Conservation (phyloP, 2,797 vertebrate genomes). For the Channallabes apus region DNA sequence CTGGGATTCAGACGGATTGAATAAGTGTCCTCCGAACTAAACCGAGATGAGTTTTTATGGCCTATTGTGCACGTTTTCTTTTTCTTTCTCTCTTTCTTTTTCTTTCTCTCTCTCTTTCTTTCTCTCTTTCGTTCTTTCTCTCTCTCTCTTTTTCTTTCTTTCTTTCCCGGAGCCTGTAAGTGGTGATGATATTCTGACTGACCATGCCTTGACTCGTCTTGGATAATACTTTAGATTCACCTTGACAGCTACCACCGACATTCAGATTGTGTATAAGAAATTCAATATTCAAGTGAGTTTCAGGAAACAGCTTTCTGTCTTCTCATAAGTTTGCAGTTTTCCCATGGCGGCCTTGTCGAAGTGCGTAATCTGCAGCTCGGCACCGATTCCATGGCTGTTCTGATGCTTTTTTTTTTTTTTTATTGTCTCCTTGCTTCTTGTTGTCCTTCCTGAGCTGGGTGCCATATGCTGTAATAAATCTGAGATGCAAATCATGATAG, state of each 20-base stretch:
- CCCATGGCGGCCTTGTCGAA: no score
- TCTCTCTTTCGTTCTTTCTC: not conserved
- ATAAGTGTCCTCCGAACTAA: constrained; percentile 34
- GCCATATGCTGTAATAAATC: constrained; percentile 22
- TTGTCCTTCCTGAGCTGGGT: constrained; percentile 8
- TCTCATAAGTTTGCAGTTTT: not conserved
- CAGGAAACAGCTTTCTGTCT: not conserved
- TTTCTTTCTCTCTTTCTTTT: not conserved
- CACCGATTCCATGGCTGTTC: no score
- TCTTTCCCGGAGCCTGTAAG: not conserved
- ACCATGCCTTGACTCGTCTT: constrained; percentile 18
- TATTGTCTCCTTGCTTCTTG: constrained; percentile 14
- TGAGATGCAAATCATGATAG: constrained; percentile 4
- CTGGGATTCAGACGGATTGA: constrained; percentile 8
- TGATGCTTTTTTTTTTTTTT: not conserved
- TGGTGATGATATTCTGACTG: constrained; percentile 29
- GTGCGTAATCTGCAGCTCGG: not conserved
- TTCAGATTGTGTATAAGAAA: constrained; percentile 22
- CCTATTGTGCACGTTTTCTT: constrained; percentile 3
- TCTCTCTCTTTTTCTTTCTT: not conserved
- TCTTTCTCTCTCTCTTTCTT: not conserved
- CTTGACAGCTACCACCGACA: constrained; percentile 44
- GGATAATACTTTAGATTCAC: constrained; percentile 12
- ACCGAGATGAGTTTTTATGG: constrained; percentile 32
- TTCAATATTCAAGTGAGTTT: constrained; percentile 10